These are phyloP conservation scores for Cariama cristata DNA, from an alignment of 2,113 vertebrate species.

Conservation along the genomic window DNA sequence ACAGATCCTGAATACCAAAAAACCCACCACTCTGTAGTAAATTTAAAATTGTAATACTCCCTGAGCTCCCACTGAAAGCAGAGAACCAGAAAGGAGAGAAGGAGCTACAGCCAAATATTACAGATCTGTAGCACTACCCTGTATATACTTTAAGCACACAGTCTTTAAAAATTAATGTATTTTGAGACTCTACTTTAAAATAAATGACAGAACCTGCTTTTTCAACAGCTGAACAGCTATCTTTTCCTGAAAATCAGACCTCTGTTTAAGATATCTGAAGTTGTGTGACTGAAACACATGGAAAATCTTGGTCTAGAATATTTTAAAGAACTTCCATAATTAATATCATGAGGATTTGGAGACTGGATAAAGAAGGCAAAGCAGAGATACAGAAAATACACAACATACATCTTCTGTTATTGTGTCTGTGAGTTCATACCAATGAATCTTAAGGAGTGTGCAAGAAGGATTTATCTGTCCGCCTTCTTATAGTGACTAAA, in stretches of 20 bases:
- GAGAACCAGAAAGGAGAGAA: slow-evolving; percentile 1
- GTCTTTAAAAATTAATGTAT: neutral
- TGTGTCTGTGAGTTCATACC: neutral
- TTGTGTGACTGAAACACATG: neutral
- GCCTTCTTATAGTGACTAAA: neutral
- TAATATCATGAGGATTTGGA: neutral
- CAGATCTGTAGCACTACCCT: neutral
- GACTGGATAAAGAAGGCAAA: neutral
- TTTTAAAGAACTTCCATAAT: neutral
- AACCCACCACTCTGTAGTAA: neutral
- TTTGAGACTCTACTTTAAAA: neutral
- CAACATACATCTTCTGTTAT: neutral
- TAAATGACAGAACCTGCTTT: neutral
- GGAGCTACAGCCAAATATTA: neutral
- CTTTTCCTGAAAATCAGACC: neutral
- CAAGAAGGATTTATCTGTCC: neutral
- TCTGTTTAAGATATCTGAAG: neutral
- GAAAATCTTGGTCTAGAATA: neutral
- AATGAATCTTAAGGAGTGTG: neutral
- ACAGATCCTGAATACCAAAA: neutral
- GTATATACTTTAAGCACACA: neutral
- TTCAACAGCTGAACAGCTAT: neutral
- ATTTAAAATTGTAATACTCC: slow-evolving; percentile 5
- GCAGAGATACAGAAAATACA: neutral
- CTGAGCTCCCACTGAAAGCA: neutral